Percentiles rank a stretch among this genome's conserved stretches.
These are phyloP conservation scores for Antheraea pernyi DNA, from an alignment of 1,140 invertebrate genomes.

Conservation along the genomic window DNA sequence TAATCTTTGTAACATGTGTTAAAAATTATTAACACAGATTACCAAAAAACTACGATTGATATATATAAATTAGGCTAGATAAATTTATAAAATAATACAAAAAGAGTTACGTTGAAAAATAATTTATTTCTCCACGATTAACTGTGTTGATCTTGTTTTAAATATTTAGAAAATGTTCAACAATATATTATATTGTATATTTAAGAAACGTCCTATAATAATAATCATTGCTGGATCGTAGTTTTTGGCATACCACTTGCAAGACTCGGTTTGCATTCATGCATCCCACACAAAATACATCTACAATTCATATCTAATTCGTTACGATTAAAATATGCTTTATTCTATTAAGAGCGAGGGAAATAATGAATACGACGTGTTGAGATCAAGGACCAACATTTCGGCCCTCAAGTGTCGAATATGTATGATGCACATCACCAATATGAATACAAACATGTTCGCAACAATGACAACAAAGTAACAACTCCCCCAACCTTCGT, in stretches of 20 bases:
- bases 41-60: no score
- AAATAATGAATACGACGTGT: constrained; percentile 3
- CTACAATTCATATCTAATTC: constrained; percentile 9
- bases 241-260: constrained; percentile 74
- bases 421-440: constrained; percentile 45
- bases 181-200: constrained; percentile 76
- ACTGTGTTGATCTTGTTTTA: constrained; percentile 66
- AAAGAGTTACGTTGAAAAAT: constrained; percentile 68
- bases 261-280: constrained; percentile 49
- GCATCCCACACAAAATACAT: constrained; percentile 37
- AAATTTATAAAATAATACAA: background rate
- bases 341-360: background rate
- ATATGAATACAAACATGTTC: constrained; percentile 11
- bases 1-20: no score
- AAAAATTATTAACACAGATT: no score
- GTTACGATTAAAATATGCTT: background rate
- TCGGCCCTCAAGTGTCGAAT: background rate
- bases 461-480: constrained; percentile 62
- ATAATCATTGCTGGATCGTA: constrained; percentile 67
- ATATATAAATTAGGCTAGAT: background rate
- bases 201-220: constrained; percentile 66
- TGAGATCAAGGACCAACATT: constrained; percentile 10
- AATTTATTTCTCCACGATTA: constrained; percentile 79
- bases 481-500: constrained; percentile 61
- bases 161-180: constrained; percentile 78